Evolutionary conservation across 2,113 vertebrate genomes (phyloP).

Genomic region (Microcebus murinus): DNA sequence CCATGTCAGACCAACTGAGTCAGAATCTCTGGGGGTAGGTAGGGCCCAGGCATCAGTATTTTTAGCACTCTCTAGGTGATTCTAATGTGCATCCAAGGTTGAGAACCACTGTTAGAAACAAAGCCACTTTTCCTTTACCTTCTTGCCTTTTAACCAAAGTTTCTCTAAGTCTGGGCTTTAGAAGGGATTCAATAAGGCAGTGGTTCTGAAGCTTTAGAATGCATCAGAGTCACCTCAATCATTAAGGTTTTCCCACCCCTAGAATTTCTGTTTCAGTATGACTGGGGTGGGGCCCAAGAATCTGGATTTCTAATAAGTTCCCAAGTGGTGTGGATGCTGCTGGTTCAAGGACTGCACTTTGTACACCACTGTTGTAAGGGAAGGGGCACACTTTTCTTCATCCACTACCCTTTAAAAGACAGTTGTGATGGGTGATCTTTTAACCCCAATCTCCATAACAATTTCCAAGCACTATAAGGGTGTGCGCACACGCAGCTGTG

Average conservation of each 20-base stretch:
- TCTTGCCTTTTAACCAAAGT: background rate
- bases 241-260: background rate
- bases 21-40: background rate
- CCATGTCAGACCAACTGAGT: background rate
- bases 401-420: background rate
- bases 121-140: background rate
- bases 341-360: background rate
- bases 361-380: background rate
- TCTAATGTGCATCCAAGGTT: background rate
- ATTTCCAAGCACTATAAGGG: background rate
- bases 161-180: background rate
- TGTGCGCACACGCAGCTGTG: background rate
- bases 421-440: background rate
- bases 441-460: conserved; percentile 43
- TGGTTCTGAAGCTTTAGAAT: background rate
- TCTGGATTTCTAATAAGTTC: conserved; percentile 19
- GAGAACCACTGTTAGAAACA: conserved; percentile 2
- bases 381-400: background rate
- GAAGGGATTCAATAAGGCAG: background rate
- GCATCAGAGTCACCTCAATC: background rate
- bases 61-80: conserved; percentile 21
- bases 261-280: conserved; percentile 20
- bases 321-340: background rate
- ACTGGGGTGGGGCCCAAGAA: background rate
- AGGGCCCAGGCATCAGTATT: background rate